These are phyloP conservation scores for Panzeria rudis DNA, from an alignment of 2,888 invertebrate genomes.

Conservation along the genomic window DNA sequence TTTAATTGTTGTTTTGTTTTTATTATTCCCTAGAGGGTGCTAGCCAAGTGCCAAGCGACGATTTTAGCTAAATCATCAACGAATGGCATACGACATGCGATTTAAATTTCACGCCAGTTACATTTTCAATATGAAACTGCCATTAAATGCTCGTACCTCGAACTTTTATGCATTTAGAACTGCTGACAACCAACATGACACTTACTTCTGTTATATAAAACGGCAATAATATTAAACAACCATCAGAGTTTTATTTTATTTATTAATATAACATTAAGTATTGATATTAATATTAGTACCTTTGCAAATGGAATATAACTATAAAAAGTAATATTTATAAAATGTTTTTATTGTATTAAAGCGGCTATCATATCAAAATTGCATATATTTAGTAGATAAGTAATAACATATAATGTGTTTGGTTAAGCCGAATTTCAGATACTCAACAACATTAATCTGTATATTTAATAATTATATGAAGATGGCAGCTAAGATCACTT, in stretches of 20 bases:
- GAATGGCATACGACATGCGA: conserved; percentile 50
- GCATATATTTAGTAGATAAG: too few relatives aligned
- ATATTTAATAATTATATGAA: not conserved
- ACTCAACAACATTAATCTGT: not conserved
- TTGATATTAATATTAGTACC: not conserved
- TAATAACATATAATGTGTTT: not conserved
- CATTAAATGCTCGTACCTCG: conserved; percentile 8
- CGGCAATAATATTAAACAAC: conserved; percentile 38
- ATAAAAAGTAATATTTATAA: not conserved
- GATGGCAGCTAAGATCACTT: too few relatives aligned
- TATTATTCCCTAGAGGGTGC: conserved; percentile 37
- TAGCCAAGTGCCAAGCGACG: conserved; percentile 23
- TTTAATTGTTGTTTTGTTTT: conserved; percentile 37
- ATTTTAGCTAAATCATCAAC: not conserved
- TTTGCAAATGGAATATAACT: not conserved
- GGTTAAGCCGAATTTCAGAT: not conserved
- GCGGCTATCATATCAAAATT: not conserved
- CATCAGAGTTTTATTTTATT: conserved; percentile 14
- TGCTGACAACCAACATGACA: conserved; percentile 70
- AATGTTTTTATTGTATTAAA: conserved; percentile 10
- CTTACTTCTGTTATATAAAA: conserved; percentile 69
- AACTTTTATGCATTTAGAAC: conserved; percentile 43
- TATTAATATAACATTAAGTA: not conserved
- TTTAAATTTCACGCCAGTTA: conserved; percentile 54
- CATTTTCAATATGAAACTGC: conserved; percentile 24